Evolutionary conservation across 2,797 vertebrate species (phyloP).

Genomic region (Aldrovandia affinis): DNA sequence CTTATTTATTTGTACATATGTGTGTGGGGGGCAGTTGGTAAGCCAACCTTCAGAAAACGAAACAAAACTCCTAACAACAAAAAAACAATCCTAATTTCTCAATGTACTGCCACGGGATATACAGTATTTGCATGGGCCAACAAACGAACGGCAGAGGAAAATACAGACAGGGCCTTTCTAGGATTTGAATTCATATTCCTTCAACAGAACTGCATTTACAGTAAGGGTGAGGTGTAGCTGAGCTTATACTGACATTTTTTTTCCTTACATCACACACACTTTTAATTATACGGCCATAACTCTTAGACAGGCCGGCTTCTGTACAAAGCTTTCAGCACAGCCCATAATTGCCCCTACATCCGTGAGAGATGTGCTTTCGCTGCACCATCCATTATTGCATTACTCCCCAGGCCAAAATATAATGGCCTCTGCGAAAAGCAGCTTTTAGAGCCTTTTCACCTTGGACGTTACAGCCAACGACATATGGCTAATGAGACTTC

Average conservation of each 20-base stretch:
- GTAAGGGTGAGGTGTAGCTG: too few species aligned
- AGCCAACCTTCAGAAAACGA: slow-evolving; percentile 36
- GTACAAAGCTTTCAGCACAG: slow-evolving; percentile 45
- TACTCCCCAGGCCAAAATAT: slow-evolving; percentile 4
- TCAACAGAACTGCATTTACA: background rate
- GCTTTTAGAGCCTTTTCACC: slow-evolving; percentile 38
- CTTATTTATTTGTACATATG: background rate
- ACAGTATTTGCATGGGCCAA: background rate
- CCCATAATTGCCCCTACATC: slow-evolving; percentile 57
- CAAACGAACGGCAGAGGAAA: background rate
- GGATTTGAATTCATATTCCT: background rate
- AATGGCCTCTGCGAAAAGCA: slow-evolving; percentile 42
- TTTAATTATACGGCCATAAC: background rate
- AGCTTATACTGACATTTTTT: too few species aligned
- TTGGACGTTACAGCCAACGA: background rate
- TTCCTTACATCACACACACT: too few species aligned
- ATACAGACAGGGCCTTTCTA: slow-evolving; percentile 13
- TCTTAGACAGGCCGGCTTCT: slow-evolving; percentile 27
- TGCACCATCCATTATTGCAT: slow-evolving; percentile 15
- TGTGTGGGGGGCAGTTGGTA: slow-evolving; percentile 19
- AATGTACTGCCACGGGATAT: background rate
- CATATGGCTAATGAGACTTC: background rate
- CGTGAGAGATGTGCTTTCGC: slow-evolving; percentile 53
- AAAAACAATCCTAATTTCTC: slow-evolving; percentile 37
- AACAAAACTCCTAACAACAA: slow-evolving; percentile 27